phyloP scores from a whole-genome alignment of 2,797 vertebrate genomes.

The Rachycentron canadum region DNA sequence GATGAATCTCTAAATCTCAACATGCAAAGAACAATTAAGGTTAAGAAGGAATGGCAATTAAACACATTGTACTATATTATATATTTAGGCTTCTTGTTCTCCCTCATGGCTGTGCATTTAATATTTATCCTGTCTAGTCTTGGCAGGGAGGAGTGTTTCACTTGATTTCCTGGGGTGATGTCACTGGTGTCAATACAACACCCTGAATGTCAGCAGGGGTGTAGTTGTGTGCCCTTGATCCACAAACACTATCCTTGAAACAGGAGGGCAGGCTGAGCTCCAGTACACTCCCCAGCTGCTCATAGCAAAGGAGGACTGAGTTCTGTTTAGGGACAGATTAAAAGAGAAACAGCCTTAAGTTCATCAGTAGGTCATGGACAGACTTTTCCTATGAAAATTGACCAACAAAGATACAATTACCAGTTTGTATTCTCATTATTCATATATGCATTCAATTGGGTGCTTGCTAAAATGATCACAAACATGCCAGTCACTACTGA shows the following conservation, averaged over 20 bases:
- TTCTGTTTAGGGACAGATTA: slow-evolving; percentile 79
- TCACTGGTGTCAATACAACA: slow-evolving; percentile 70
- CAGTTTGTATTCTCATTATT: slow-evolving; percentile 4
- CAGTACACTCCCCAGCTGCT: slow-evolving; percentile 86
- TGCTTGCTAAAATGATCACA: background rate
- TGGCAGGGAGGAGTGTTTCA: slow-evolving; percentile 37
- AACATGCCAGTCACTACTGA: slow-evolving; percentile 20
- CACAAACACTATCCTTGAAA: slow-evolving; percentile 62
- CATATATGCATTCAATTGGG: too few relatives aligned
- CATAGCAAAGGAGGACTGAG: slow-evolving; percentile 87
- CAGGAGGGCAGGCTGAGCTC: slow-evolving; percentile 82
- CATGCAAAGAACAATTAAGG: slow-evolving; percentile 4
- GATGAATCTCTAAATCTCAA: slow-evolving; percentile 13
- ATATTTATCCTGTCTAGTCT: background rate
- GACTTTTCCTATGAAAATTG: background rate
- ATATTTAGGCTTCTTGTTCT: background rate
- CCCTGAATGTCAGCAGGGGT: slow-evolving; percentile 87
- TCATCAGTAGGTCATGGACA: slow-evolving; percentile 8
- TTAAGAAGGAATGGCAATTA: background rate
- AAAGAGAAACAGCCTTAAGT: slow-evolving; percentile 29
- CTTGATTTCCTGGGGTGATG: slow-evolving; percentile 39
- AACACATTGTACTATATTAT: background rate
- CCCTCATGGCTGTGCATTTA: background rate
- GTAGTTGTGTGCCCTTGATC: slow-evolving; percentile 73
- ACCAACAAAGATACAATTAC: background rate